A percentile compares a stretch with the other conserved stretches of the same genome.
Evolutionary conservation across 1,140 invertebrate species (phyloP).

Genomic region (Papilio machaon): DNA sequence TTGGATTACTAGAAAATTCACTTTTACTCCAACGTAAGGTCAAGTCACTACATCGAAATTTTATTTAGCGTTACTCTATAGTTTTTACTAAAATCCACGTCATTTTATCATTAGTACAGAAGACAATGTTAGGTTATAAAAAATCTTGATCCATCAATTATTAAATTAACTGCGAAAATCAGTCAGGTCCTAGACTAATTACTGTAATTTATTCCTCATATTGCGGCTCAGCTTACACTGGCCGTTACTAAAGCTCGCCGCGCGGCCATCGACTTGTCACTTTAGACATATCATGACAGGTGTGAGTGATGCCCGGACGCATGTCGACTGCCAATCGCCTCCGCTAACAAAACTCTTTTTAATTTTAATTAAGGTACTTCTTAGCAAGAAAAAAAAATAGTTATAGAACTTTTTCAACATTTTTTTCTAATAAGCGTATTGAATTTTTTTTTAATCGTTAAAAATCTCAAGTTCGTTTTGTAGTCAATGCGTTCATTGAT

Average conservation of each 20-base stretch:
- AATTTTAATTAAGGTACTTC: slow-evolving; percentile 67
- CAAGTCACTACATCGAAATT: no score
- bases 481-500: not conserved
- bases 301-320: slow-evolving; percentile 70
- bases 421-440: slow-evolving; percentile 22
- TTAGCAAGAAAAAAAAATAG: slow-evolving; percentile 23
- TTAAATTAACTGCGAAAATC: not conserved
- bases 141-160: not conserved
- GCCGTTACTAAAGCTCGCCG: slow-evolving; percentile 42
- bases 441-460: not conserved
- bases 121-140: no score
- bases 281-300: slow-evolving; percentile 54
- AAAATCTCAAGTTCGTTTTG: not conserved
- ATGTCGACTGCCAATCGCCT: slow-evolving; percentile 63
- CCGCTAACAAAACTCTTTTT: slow-evolving; percentile 59
- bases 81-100: not conserved
- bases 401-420: not conserved
- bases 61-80: no score
- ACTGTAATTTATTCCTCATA: slow-evolving; percentile 6
- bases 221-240: slow-evolving; percentile 2
- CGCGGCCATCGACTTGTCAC: not conserved
- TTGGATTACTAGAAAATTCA: not conserved
- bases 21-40: not conserved
- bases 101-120: no score
- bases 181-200: not conserved